These are phyloP conservation scores for Morone chrysops DNA, from an alignment of 2,113 vertebrate species.

Conservation along the genomic window DNA sequence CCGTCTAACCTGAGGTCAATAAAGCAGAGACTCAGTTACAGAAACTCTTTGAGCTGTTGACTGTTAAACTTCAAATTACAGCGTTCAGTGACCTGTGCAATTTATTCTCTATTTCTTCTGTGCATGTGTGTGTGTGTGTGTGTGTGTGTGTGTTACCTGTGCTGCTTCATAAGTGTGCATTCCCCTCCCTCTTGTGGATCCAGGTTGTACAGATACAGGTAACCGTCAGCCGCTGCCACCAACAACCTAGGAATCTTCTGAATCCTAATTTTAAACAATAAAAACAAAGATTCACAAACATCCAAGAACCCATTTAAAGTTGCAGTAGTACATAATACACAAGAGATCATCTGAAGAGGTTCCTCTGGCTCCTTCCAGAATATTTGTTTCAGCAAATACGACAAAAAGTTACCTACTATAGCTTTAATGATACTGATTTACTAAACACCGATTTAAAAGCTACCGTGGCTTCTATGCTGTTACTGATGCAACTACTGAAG, in stretches of 20 bases:
- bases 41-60: background rate
- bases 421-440: background rate
- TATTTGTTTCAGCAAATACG: too few species aligned
- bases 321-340: too few species aligned
- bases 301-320: too few species aligned
- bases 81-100: background rate
- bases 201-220: slow-evolving; percentile 97
- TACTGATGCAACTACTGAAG: background rate
- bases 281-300: background rate
- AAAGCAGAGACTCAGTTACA: background rate
- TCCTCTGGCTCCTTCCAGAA: too few species aligned
- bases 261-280: slow-evolving; percentile 83
- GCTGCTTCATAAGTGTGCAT: slow-evolving; percentile 98
- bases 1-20: slow-evolving; percentile 89
- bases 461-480: background rate
- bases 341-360: too few species aligned
- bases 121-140: slow-evolving; percentile 67
- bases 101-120: too few species aligned
- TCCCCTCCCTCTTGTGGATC: slow-evolving; percentile 98
- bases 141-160: slow-evolving; percentile 86
- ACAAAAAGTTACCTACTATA: too few species aligned
- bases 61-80: background rate
- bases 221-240: slow-evolving; percentile 96
- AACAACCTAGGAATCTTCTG: slow-evolving; percentile 97
- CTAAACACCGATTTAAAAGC: background rate